A percentile compares a stretch with the other conserved stretches of the same genome.
Conservation (phyloP, 2,797 vertebrate species). For the Lagocephalus sceleratus region DNA sequence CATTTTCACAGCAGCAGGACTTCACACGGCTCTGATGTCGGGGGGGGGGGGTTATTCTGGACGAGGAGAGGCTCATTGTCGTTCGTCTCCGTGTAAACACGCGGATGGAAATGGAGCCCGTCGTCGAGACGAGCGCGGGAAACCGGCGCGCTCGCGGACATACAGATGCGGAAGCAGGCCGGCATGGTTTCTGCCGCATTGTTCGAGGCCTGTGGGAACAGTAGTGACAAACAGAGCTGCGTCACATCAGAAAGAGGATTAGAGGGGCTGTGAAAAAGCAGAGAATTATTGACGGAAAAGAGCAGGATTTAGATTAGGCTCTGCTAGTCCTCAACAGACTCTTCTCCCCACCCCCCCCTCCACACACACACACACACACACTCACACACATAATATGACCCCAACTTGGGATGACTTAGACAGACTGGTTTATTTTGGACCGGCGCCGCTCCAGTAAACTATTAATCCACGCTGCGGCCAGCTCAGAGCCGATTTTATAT, state of each 20-base stretch:
- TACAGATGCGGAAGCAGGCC: neutral
- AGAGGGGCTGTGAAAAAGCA: slow-evolving; percentile 60
- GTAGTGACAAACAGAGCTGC: slow-evolving; percentile 52
- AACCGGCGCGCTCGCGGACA: neutral
- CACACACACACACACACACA: too few relatives aligned
- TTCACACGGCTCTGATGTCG: slow-evolving; percentile 24
- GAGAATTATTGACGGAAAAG: slow-evolving; percentile 65
- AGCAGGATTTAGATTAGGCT: slow-evolving; percentile 65
- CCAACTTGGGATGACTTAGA: slow-evolving; percentile 33
- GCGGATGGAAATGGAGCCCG: too few relatives aligned
- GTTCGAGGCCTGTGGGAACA: slow-evolving; percentile 28
- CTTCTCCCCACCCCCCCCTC: slow-evolving; percentile 8
- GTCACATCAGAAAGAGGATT: slow-evolving; percentile 63
- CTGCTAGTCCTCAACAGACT: slow-evolving; percentile 32
- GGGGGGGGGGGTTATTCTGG: slow-evolving; percentile 37
- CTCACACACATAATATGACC: slow-evolving; percentile 17
- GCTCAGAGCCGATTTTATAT: slow-evolving; percentile 14
- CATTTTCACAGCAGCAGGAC: slow-evolving; percentile 43
- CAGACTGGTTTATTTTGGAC: slow-evolving; percentile 44
- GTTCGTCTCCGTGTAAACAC: too few relatives aligned
- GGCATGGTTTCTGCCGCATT: slow-evolving; percentile 24
- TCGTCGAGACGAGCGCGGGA: too few relatives aligned
- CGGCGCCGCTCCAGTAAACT: slow-evolving; percentile 31
- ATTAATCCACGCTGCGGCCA: slow-evolving; percentile 9
- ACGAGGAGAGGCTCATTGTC: slow-evolving; percentile 30